phyloP scores from a whole-genome alignment of 2,113 vertebrate genomes.

The Oncorhynchus keta region DNA sequence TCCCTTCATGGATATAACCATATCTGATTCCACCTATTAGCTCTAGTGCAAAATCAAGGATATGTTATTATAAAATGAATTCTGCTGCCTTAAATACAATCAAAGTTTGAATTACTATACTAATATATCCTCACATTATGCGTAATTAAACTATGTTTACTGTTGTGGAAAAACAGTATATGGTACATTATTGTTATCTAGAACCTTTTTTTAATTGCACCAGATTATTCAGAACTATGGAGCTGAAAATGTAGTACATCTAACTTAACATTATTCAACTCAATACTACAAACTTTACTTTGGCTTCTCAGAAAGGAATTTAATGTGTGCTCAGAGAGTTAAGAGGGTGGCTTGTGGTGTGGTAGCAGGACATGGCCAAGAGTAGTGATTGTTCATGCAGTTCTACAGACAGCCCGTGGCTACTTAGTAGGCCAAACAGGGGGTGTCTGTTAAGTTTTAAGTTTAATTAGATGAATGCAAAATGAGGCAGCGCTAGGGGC shows the following conservation, averaged over 20 bases:
- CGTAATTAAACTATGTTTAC: neutral
- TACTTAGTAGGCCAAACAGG: constrained; percentile 13
- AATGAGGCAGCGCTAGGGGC: constrained; percentile 16
- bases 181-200: too few relatives aligned
- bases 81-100: neutral
- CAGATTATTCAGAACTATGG: too few relatives aligned
- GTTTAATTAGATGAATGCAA: constrained; percentile 39
- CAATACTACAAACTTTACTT: too few relatives aligned
- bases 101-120: neutral
- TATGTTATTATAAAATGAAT: neutral
- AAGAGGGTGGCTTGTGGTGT: constrained; percentile 19
- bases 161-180: neutral
- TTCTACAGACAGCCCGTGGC: constrained; percentile 37
- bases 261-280: too few relatives aligned
- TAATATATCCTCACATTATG: neutral
- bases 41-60: neutral
- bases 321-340: constrained; percentile 16
- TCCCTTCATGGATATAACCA: neutral
- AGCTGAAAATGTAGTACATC: too few relatives aligned
- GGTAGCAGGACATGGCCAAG: constrained; percentile 13
- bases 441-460: constrained; percentile 21
- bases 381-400: constrained; percentile 20
- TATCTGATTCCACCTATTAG: neutral
- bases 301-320: too few relatives aligned
- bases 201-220: too few relatives aligned